Base-by-base conservation (phyloP, 23 tunicate genomes). In the Diplosoma virens region DNA sequence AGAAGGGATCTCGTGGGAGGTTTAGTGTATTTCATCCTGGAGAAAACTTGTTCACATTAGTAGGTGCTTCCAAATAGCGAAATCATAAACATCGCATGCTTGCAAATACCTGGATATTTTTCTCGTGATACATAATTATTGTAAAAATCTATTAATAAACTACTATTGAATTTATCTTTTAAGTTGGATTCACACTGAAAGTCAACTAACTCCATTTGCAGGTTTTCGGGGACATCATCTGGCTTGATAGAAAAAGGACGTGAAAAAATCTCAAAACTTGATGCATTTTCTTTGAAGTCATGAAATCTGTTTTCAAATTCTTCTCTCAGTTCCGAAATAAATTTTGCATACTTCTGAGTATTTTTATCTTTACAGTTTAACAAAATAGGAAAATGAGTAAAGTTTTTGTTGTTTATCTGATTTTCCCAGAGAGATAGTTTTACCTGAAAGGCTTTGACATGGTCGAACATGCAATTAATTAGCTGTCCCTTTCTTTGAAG, bases 41-140 rank as follows among this genome's bases (percentile, higher is more conserved):
- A 61, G 34, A 61, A 61, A 61, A 61, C 69, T 61, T 61, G 69
- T 61, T 61, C 69, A 27, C 69, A 61, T 61, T 27, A 61, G 35
- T 61, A 61, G 69, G 69, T 61, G 69, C 69, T 61, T 61, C 35
- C 69, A 61, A 61, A 61, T 61, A 61, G 69, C 69, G 69, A 61
- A 27, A 61, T 61, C 69, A 67, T 67, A 35, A 67, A 37, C 52
- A 61, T 26, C 30, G 69, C 69, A 61, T 61, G 69, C 35, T 61
- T 61, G 69, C 52, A 37, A 37, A 37, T 35, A 35, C 5, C 31
- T 74, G 47, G 87, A 73, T 75, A 33, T 82, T 81, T 59, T 56
- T 41, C 50, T 41, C 50, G 50, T 7, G 50, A 41, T 7, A 41
- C 14, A 41, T 41, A 7, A 9, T 41, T 9, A 9, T 41, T 41